Percentiles rank a stretch among this genome's conserved stretches.
Evolutionary conservation across 2,113 vertebrate genomes (phyloP).

Genomic region (Hypomesus transpacificus): DNA sequence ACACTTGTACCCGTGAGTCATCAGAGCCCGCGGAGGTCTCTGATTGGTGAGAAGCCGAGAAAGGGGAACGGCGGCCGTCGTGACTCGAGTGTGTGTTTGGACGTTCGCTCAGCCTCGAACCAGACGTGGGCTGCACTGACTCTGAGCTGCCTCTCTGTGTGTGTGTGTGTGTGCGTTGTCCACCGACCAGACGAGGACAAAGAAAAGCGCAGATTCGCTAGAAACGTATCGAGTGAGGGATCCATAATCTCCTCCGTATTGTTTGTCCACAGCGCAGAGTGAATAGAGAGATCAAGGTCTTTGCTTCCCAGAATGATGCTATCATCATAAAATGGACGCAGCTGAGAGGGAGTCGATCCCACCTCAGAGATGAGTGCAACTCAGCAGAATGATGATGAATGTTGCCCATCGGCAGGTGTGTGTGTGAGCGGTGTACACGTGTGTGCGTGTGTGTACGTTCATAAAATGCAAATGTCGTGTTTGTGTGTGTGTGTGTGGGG

Average conservation of each 20-base stretch:
- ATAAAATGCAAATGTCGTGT: neutral
- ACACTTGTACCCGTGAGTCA: slow-evolving; percentile 34
- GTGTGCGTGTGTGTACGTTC: neutral
- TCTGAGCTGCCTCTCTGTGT: too few species aligned
- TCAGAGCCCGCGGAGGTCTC: neutral
- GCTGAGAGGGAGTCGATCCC: slow-evolving; percentile 33
- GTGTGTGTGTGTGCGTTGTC: too few species aligned
- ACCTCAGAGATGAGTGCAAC: slow-evolving; percentile 38
- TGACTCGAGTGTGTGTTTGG: neutral
- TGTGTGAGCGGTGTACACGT: slow-evolving; percentile 2
- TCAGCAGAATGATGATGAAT: slow-evolving; percentile 60
- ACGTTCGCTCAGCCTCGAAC: too few species aligned
- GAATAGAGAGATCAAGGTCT: slow-evolving; percentile 28
- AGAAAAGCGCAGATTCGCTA: too few species aligned
- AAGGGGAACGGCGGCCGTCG: too few species aligned
- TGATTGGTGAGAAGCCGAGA: slow-evolving; percentile 24
- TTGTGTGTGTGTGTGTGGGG: neutral
- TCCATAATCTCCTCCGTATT: too few species aligned
- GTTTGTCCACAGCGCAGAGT: too few species aligned
- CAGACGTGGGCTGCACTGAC: too few species aligned
- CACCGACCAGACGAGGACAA: too few species aligned
- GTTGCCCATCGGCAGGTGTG: slow-evolving; percentile 17
- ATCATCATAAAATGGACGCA: slow-evolving; percentile 45
- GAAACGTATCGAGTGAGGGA: too few species aligned
- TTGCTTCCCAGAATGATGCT: slow-evolving; percentile 38